Evolutionary conservation across 2,113 vertebrate genomes (phyloP), one percentile per base, ranked within the genome.

Genomic region (Myrmecobius fasciatus): DNA sequence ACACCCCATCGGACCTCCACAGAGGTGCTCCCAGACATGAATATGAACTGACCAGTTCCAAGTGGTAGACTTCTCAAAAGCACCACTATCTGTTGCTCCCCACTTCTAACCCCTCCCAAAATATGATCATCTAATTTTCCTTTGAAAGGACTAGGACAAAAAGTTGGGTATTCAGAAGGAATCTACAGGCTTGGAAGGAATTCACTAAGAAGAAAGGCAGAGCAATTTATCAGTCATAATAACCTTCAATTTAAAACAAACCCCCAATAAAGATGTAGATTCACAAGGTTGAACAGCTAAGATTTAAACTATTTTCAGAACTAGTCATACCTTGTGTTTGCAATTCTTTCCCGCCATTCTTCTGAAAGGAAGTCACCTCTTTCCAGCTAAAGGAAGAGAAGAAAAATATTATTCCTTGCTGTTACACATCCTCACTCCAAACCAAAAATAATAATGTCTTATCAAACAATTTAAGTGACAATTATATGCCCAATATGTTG

Each of bases 311-410:
- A 36, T 67, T 67, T 67, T 67, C 31, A 75, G 36, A 75, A 75
- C 53, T 9, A 14, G 91, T 60, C 96, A 5, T 98, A 99, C 99
- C 99, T 99, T 98, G 99, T 99, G 98, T 99, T 99, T 95, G 99
- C 99, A 83, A 99, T 99, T 94, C 99, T 99, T 92, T 99, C 99
- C 95, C 99, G 99, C 99, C 99, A 99, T 97, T 99, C 99, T 97
- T 99, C 99, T 20, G 99, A 99, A 95, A 99, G 99, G 98, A 99
- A 99, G 95, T 99, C 99, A 36, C 99, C 99, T 98, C 99, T 99
- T 98, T 99, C 99, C 99, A 99, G 99, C 99, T 99, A 97, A 98
- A 97, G 94, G 52, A 96, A 97, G 97, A 96, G 95, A 93, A 83
- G 24, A 46, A 43, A 75, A n/a, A 83, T 17, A 83, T 83, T 83